These are phyloP conservation scores for Strigamia maritima DNA, from an alignment of 2,888 invertebrate genomes.

Conservation along the genomic window DNA sequence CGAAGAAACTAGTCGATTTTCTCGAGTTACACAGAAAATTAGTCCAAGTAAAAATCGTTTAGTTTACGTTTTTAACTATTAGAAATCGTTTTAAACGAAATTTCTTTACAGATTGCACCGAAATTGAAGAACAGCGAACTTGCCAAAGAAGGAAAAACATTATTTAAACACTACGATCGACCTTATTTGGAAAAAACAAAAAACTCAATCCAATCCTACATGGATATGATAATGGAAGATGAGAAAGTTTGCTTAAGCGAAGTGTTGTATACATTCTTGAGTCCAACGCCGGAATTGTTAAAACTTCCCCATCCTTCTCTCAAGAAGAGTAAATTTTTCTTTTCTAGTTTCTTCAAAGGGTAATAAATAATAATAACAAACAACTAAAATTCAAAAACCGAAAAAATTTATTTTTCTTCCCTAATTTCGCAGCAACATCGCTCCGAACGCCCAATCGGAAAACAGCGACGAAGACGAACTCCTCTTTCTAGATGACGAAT, in stretches of 20 bases:
- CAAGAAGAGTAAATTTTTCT: slow-evolving; percentile 81
- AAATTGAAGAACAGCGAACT: slow-evolving; percentile 77
- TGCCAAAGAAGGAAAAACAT: slow-evolving; percentile 64
- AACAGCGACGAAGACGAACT: slow-evolving; percentile 77
- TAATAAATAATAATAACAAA: slow-evolving; percentile 48
- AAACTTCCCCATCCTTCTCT: slow-evolving; percentile 67
- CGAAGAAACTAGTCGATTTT: slow-evolving; percentile 60
- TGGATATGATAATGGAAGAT: slow-evolving; percentile 84
- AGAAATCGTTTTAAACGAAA: no score
- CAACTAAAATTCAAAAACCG: not conserved
- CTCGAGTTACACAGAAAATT: slow-evolving; percentile 79
- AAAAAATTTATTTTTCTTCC: not conserved
- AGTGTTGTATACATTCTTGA: slow-evolving; percentile 84
- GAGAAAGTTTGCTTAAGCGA: slow-evolving; percentile 83
- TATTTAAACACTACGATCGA: slow-evolving; percentile 73
- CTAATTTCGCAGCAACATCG: not conserved
- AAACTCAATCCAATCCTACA: slow-evolving; percentile 76
- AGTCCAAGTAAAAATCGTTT: slow-evolving; percentile 49
- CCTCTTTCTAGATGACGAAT: slow-evolving; percentile 65
- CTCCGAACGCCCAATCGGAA: slow-evolving; percentile 47
- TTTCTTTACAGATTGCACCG: slow-evolving; percentile 62
- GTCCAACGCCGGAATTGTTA: slow-evolving; percentile 84
- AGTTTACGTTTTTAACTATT: not conserved
- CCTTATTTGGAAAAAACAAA: slow-evolving; percentile 78
- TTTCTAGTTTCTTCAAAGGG: slow-evolving; percentile 82